These are phyloP conservation scores for Cyclophora punctaria DNA, from an alignment of 2,888 invertebrate genomes.

Conservation along the genomic window DNA sequence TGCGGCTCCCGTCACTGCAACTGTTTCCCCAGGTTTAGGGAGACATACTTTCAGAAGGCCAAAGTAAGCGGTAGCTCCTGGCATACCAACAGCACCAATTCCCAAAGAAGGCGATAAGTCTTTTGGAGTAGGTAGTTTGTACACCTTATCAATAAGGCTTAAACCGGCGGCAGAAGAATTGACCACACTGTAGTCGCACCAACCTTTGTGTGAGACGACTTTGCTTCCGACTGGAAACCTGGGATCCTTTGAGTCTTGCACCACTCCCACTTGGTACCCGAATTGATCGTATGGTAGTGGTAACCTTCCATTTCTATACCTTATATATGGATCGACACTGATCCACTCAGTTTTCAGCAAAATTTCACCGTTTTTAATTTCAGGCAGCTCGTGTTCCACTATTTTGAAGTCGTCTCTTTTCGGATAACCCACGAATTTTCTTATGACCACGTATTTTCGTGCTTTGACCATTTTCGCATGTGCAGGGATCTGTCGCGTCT, in stretches of 20 bases:
- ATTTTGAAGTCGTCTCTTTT: conserved; percentile 1
- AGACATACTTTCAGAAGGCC: conserved; percentile 5
- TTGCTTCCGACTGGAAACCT: conserved; percentile 74
- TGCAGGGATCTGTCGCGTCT: not conserved
- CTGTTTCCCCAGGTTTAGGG: conserved; percentile 32
- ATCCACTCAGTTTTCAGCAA: conserved; percentile 16
- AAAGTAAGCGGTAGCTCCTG: conserved; percentile 2
- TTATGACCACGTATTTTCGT: conserved; percentile 32
- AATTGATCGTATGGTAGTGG: conserved; percentile 29
- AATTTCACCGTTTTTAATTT: conserved; percentile 66
- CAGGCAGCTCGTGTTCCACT: conserved; percentile 62
- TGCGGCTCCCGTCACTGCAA: conserved; percentile 78
- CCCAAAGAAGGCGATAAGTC: not conserved
- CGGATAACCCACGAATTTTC: conserved; percentile 25
- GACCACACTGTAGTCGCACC: conserved; percentile 40
- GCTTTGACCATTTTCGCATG: conserved; percentile 1
- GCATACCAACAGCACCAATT: conserved; percentile 1
- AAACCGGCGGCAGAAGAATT: not conserved
- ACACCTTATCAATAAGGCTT: not conserved
- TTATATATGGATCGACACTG: conserved; percentile 21
- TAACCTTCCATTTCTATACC: too few relatives aligned
- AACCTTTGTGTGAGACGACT: conserved; percentile 76
- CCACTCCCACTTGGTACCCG: conserved; percentile 32
- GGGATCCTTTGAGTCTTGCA: conserved; percentile 75
- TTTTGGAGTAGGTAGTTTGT: not conserved